These are phyloP conservation scores for Margaritifera margaritifera DNA, from an alignment of 2,888 invertebrate genomes.

Conservation along the genomic window DNA sequence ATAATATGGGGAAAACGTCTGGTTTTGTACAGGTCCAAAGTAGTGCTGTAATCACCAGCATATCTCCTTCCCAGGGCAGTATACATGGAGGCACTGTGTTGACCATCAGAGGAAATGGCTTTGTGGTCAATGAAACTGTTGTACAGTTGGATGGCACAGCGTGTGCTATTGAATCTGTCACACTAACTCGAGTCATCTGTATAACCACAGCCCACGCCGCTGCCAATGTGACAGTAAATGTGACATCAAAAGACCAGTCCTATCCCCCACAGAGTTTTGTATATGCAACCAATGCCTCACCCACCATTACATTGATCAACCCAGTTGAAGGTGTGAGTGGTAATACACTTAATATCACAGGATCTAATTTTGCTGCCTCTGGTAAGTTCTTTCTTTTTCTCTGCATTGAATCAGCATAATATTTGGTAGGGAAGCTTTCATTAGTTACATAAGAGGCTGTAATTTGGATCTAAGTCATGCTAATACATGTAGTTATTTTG, in stretches of 20 bases:
- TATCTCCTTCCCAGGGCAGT: conserved; percentile 43
- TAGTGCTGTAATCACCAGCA: conserved; percentile 16
- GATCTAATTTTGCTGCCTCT: conserved; percentile 14
- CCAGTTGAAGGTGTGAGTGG: conserved; percentile 45
- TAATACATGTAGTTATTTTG: too few relatives aligned
- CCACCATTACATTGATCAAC: conserved; percentile 36
- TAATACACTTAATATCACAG: conserved; percentile 43
- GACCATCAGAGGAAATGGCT: conserved; percentile 44
- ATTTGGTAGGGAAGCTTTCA: too few relatives aligned
- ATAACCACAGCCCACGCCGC: conserved; percentile 39
- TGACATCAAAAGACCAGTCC: conserved; percentile 41
- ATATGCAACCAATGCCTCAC: conserved; percentile 39
- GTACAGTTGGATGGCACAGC: conserved; percentile 42
- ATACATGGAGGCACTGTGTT: conserved; percentile 29
- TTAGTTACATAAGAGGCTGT: too few relatives aligned
- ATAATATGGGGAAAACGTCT: conserved; percentile 31
- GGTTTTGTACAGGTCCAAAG: conserved; percentile 27
- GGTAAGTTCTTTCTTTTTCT: too few relatives aligned
- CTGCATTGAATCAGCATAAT: too few relatives aligned
- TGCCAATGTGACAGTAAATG: conserved; percentile 33
- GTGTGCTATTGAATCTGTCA: conserved; percentile 38
- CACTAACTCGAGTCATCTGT: conserved; percentile 43
- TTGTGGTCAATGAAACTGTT: conserved; percentile 30
- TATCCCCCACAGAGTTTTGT: conserved; percentile 38
- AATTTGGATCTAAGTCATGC: too few relatives aligned